Evolutionary conservation across 2,888 invertebrate species (phyloP), one percentile per base, ranked within the genome.

Genomic region (Plusia festucae): DNA sequence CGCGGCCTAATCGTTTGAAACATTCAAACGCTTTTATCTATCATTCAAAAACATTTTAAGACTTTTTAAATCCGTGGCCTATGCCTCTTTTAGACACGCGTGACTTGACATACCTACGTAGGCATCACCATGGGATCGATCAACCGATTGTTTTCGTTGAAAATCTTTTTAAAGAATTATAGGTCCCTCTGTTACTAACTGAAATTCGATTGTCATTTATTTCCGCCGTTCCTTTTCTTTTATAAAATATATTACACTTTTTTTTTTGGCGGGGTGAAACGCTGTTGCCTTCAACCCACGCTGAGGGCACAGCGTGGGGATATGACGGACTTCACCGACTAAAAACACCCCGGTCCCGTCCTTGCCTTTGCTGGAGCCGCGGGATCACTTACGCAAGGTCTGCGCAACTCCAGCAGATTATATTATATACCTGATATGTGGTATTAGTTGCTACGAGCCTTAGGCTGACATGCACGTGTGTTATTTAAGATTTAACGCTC

Each of bases 161-260:
- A 68, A 70, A 71, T 53, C 60, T n/a, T 20, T 7, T 71, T 68
- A 59, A 59, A 68, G 69, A 73, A 68, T 24, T 51, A 59, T 65
- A 70, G 68, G 78, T 66, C 68, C 63, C 40, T 44, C 49, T 55
- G 49, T 16, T 64, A 54, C 32, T 49, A 67, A 54, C 40, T 34
- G 52, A 66, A 65, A 70, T 60, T 9, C 27, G 24, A 53, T 49
- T 65, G 55, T 70, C 61, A 75, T 65, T 51, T 27, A 16, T 60
- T 52, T 65, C 61, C 52, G 27, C 55, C 56, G 60, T 59, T 56
- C 60, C 4, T 27, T 52, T 54, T 63, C n/a, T 53, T 30, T n/a
- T n/a, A n/a, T n/a, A n/a, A n/a, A n/a, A n/a, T n/a, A n/a, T n/a
- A n/a, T n/a, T n/a, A n/a, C n/a, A n/a, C n/a, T n/a, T n/a, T n/a